phyloP scores from a whole-genome alignment of 1,140 invertebrate genomes.

The Aphaenogaster floridana region DNA sequence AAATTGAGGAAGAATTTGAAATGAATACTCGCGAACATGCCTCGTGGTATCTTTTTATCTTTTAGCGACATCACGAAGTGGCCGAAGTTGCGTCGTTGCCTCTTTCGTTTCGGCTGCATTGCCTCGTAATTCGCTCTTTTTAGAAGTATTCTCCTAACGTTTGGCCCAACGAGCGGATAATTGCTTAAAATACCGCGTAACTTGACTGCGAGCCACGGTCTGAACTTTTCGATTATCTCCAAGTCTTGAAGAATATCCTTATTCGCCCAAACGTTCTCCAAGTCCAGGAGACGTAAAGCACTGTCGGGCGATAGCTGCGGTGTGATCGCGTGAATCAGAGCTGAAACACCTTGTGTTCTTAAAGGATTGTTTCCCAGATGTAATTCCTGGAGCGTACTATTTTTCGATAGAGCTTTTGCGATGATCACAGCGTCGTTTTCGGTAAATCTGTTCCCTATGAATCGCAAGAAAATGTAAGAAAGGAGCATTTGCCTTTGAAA shows the following conservation, averaged over 20 bases:
- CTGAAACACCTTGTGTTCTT: constrained; percentile 71
- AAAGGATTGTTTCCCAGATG: constrained; percentile 81
- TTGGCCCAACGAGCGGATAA: constrained; percentile 84
- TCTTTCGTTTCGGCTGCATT: constrained; percentile 84
- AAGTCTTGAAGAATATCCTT: constrained; percentile 79
- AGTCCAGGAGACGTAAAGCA: constrained; percentile 80
- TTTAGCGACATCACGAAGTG: constrained; percentile 80
- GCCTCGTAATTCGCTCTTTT: constrained; percentile 84
- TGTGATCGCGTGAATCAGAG: constrained; percentile 72
- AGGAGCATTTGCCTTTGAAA: neutral
- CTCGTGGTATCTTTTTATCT: constrained; percentile 69
- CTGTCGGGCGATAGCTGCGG: constrained; percentile 64
- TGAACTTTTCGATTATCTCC: constrained; percentile 75
- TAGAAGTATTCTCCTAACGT: constrained; percentile 83
- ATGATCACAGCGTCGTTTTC: constrained; percentile 73
- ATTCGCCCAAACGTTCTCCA: constrained; percentile 83
- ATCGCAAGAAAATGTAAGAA: constrained; percentile 11
- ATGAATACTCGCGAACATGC: constrained; percentile 43
- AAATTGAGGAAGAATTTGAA: neutral
- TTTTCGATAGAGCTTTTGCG: constrained; percentile 76
- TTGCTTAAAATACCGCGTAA: constrained; percentile 85
- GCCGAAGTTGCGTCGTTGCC: constrained; percentile 84
- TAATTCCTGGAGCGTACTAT: constrained; percentile 76
- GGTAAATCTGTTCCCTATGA: constrained; percentile 80
- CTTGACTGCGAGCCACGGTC: constrained; percentile 80